Evolutionary conservation across 1,140 invertebrate genomes (phyloP), one percentile per base, ranked within the genome.

Genomic region (Phymastichus coffea): DNA sequence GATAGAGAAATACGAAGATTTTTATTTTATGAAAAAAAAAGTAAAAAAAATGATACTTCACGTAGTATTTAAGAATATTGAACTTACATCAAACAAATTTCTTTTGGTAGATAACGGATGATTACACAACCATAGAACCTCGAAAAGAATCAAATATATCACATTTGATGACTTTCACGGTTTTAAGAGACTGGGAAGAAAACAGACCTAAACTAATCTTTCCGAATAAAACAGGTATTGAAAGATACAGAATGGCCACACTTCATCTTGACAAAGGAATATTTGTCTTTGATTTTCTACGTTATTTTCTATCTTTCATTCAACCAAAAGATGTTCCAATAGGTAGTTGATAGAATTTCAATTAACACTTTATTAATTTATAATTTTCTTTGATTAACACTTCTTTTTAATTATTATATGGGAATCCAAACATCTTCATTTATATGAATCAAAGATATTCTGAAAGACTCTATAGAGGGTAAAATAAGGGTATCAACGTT

Each of bases 301-400:
- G 82, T 65, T 65, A 66, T 51, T 82, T 84, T 66, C 68, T 85
- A 55, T 78, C 75, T n/a, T 67, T 80, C 63, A 73, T 84, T 62
- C 83, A 83, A 66, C 83, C 83, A 25, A 74, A 82, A 55, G 81
- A 84, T 60, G 70, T 84, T 64, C n/a, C n/a, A n/a, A n/a, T n/a
- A n/a, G n/a, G n/a, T n/a, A n/a, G n/a, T n/a, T n/a, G n/a, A n/a
- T n/a, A n/a, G n/a, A n/a, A n/a, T n/a, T n/a, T n/a, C n/a, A n/a
- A n/a, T n/a, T n/a, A n/a, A n/a, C n/a, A n/a, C n/a, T n/a, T n/a
- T n/a, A n/a, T n/a, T n/a, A 20, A 43, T 20, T 48, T 57, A 20
- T 33, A 3, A 40, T 22, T 48, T 26, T 23, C 15, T 35, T 60
- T 48, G 9, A 15, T 14, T n/a, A 52, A n/a, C 44, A 30, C 22